Evolutionary conservation across 2,888 invertebrate species (phyloP).

Genomic region (Apoderus coryli): DNA sequence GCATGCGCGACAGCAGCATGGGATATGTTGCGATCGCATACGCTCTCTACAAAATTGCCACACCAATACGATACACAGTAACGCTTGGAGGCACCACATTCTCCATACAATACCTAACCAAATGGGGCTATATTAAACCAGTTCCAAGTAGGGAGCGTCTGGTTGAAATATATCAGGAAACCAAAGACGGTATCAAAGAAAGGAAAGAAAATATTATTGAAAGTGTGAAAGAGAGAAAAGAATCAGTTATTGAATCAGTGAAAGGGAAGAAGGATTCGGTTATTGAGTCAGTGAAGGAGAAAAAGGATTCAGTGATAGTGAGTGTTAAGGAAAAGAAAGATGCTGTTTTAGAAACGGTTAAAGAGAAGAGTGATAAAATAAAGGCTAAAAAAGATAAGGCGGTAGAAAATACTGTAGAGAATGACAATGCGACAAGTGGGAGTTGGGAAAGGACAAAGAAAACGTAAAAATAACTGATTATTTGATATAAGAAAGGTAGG

Average conservation of each 20-base stretch:
- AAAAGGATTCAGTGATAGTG: conserved; percentile 45
- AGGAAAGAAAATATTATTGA: conserved; percentile 28
- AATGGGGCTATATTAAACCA: conserved; percentile 72
- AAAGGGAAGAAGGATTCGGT: conserved; percentile 21
- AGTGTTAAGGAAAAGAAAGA: conserved; percentile 42
- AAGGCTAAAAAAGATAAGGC: too few species aligned
- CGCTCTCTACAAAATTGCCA: conserved; percentile 84
- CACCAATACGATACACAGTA: conserved; percentile 83
- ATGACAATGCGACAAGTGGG: too few species aligned
- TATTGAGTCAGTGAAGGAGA: conserved; percentile 36
- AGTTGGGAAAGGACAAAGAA: too few species aligned
- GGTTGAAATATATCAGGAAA: conserved; percentile 46
- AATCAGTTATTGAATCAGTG: conserved; percentile 20
- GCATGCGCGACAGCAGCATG: conserved; percentile 63
- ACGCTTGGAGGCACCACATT: conserved; percentile 81
- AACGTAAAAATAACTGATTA: too few species aligned
- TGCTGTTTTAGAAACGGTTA: too few species aligned
- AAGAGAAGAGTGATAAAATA: too few species aligned
- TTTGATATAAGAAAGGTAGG: too few species aligned
- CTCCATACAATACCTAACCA: conserved; percentile 66
- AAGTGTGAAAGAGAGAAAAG: conserved; percentile 23
- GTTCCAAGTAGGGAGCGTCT: conserved; percentile 51
- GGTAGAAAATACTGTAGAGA: too few species aligned
- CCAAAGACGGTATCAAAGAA: conserved; percentile 45
- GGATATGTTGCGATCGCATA: conserved; percentile 84